These are phyloP conservation scores for Seison nebaliae DNA, from an alignment of 1,140 invertebrate species.

Conservation along the genomic window DNA sequence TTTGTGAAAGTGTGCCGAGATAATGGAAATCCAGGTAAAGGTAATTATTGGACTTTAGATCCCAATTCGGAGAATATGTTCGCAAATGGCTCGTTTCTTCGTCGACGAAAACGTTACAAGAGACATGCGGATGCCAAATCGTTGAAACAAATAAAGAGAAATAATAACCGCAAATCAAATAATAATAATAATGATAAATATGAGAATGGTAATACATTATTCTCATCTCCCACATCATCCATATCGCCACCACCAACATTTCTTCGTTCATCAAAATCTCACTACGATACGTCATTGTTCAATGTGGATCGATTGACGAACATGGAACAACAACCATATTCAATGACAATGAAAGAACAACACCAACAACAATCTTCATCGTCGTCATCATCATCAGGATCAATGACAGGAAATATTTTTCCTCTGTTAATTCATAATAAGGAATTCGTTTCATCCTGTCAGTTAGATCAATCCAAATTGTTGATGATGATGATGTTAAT, in stretches of 20 bases:
- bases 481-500: too few relatives aligned
- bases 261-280: not conserved
- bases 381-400: not conserved
- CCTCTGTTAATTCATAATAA: not conserved
- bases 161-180: not conserved
- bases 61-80: constrained; percentile 94
- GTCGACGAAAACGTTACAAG: constrained; percentile 77
- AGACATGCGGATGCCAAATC: too few relatives aligned
- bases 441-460: too few relatives aligned
- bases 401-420: not conserved
- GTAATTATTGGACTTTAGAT: constrained; percentile 94
- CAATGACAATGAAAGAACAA: not conserved
- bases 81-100: constrained; percentile 83
- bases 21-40: constrained; percentile 83
- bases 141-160: constrained; percentile 13
- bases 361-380: not conserved
- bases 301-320: too few relatives aligned
- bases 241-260: not conserved
- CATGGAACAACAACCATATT: not conserved
- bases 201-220: not conserved
- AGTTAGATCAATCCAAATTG: too few relatives aligned
- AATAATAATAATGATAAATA: constrained; percentile 6
- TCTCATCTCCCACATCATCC: not conserved
- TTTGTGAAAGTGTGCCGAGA: constrained; percentile 93
- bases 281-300: not conserved